Conservation (phyloP, 2,797 vertebrate species). For the Sebastes vulpes region DNA sequence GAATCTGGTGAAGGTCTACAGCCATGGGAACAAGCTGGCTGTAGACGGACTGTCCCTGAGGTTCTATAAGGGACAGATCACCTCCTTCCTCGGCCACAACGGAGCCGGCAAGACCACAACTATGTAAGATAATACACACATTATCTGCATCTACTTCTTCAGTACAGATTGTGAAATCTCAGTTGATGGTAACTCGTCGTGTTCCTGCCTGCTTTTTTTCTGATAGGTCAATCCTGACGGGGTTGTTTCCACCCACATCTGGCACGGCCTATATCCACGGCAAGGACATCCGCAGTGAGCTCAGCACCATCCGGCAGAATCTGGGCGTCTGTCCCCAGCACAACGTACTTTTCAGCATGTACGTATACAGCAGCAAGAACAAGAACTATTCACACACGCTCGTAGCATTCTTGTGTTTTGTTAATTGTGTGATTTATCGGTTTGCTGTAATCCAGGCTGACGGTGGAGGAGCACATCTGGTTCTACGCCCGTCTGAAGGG, state of each 20-base stretch:
- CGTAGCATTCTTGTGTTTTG: background rate
- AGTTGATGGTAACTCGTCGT: background rate
- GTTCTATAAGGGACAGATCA: constrained; percentile 98
- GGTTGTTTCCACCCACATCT: constrained; percentile 96
- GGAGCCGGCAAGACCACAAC: constrained; percentile 99
- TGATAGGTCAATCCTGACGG: constrained; percentile 96
- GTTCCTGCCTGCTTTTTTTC: background rate
- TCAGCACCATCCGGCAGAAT: constrained; percentile 93
- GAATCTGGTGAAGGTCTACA: constrained; percentile 97
- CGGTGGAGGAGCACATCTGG: constrained; percentile 98
- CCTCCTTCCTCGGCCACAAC: constrained; percentile 97
- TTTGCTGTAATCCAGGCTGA: constrained; percentile 86
- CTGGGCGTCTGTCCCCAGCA: constrained; percentile 98
- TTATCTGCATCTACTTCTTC: background rate
- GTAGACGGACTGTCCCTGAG: constrained; percentile 94
- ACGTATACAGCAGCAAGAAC: constrained; percentile 17
- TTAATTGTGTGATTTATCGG: background rate
- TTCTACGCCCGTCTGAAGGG: constrained; percentile 97
- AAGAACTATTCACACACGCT: rapidly evolving
- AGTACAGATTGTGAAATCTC: background rate
- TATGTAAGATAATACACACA: constrained; percentile 88
- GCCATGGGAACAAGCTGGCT: constrained; percentile 95
- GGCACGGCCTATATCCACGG: constrained; percentile 98
- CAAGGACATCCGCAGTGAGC: constrained; percentile 94
- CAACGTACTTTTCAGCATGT: constrained; percentile 98